Conservation (phyloP, 1,140 invertebrate genomes). For the Latrodectus geometricus region DNA sequence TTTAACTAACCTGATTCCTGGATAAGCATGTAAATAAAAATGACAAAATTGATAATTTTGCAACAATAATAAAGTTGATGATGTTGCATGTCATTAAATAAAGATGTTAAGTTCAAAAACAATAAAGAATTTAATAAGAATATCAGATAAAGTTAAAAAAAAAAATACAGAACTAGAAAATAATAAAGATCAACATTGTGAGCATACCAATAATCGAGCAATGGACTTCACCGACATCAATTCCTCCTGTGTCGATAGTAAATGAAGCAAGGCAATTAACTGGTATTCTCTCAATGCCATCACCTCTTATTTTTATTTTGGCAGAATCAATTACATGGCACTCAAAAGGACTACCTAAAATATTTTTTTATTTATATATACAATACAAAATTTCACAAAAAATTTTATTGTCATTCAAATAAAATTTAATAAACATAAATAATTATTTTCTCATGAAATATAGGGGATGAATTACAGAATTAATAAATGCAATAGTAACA, state of each 20-base stretch:
- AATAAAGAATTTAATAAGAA: neutral
- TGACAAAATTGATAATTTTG: neutral
- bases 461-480: too few relatives aligned
- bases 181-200: neutral
- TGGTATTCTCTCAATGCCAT: conserved; percentile 91
- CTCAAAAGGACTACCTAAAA: conserved; percentile 77
- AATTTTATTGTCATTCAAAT: too few relatives aligned
- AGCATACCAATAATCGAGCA: conserved; percentile 74
- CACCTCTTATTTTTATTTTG: conserved; percentile 80
- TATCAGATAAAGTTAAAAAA: neutral
- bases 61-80: neutral
- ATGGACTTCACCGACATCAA: conserved; percentile 77
- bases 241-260: conserved; percentile 80
- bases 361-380: neutral
- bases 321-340: conserved; percentile 81
- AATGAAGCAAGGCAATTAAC: conserved; percentile 86
- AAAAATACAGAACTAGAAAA: neutral
- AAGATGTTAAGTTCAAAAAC: neutral
- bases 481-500: too few relatives aligned
- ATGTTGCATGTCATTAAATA: neutral
- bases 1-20: conserved; percentile 35
- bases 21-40: conserved; percentile 17
- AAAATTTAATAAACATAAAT: too few relatives aligned
- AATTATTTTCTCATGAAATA: too few relatives aligned
- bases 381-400: too few relatives aligned